These are phyloP conservation scores for Platorchestia sp. DNA, from an alignment of 1,140 invertebrate genomes.

Conservation along the genomic window DNA sequence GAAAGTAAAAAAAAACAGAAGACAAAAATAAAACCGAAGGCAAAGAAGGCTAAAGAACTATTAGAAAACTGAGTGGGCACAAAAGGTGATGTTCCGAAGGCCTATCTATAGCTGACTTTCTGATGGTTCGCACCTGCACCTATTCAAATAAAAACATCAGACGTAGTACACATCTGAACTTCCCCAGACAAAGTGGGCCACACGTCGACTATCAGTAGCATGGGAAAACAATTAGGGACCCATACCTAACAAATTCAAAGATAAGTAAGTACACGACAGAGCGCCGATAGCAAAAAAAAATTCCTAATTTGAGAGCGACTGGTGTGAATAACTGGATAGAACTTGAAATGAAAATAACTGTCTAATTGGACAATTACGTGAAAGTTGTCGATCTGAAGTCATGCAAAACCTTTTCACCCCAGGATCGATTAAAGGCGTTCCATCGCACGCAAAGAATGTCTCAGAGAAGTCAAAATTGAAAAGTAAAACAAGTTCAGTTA, in stretches of 20 bases:
- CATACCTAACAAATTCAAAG: neutral
- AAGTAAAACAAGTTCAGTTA: too few relatives aligned
- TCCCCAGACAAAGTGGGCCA: neutral
- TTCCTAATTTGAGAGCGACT: neutral
- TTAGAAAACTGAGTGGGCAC: too few relatives aligned
- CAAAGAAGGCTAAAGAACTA: neutral
- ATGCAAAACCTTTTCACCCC: too few relatives aligned
- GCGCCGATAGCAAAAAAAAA: neutral
- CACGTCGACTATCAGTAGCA: neutral
- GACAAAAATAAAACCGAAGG: neutral
- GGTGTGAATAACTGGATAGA: neutral
- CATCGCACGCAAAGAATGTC: too few relatives aligned
- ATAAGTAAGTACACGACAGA: neutral
- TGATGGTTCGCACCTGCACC: too few relatives aligned
- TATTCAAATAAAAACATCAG: neutral
- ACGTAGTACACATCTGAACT: neutral
- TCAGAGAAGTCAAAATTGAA: too few relatives aligned
- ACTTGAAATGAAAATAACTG: neutral
- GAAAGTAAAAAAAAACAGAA: neutral
- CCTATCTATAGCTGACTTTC: too few relatives aligned
- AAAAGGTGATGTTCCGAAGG: too few relatives aligned
- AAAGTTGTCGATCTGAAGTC: too few relatives aligned
- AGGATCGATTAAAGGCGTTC: too few relatives aligned
- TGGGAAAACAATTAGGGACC: neutral
- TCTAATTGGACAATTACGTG: neutral